phyloP scores from a whole-genome alignment of 2,888 invertebrate genomes.

The Iselma pallidipennis region DNA sequence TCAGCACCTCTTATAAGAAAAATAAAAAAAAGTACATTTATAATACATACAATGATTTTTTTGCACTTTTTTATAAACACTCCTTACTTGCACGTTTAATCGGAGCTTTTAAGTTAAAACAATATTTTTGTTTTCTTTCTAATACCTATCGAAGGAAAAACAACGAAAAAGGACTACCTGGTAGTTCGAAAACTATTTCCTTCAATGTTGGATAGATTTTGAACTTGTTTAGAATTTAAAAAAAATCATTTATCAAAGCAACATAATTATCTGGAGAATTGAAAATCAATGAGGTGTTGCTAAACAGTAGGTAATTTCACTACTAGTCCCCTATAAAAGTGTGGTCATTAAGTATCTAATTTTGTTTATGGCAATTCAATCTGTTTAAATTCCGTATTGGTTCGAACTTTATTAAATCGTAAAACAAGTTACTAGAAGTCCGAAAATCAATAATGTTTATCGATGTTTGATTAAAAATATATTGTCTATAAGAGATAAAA shows the following conservation, averaged over 20 bases:
- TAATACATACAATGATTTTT: too few relatives aligned
- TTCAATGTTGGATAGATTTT: too few relatives aligned
- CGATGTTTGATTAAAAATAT: not conserved
- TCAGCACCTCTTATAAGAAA: too few relatives aligned
- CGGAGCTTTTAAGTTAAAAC: slow-evolving; percentile 19
- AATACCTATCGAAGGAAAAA: too few relatives aligned
- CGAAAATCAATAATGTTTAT: slow-evolving; percentile 12
- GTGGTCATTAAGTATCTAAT: slow-evolving; percentile 17
- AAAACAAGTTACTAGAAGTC: slow-evolving; percentile 19
- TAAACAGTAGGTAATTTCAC: slow-evolving; percentile 7
- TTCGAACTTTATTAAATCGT: slow-evolving; percentile 23
- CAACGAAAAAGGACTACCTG: too few relatives aligned
- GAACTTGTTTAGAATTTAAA: not conserved
- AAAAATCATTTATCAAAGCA: not conserved
- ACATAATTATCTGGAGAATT: not conserved
- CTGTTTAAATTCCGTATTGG: slow-evolving; percentile 18
- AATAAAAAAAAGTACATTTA: too few relatives aligned
- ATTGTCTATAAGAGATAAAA: too few relatives aligned
- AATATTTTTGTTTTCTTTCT: slow-evolving; percentile 7
- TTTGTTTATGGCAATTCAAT: slow-evolving; percentile 26
- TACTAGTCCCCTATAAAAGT: slow-evolving; percentile 16
- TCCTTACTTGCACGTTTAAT: slow-evolving; percentile 22
- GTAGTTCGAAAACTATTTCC: too few relatives aligned
- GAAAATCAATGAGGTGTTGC: not conserved
- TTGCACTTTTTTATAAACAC: slow-evolving; percentile 22